Percentiles rank a stretch among this genome's conserved stretches.
These are phyloP conservation scores for Leptodactylus fuscus DNA, from an alignment of 2,113 vertebrate genomes.

Conservation along the genomic window DNA sequence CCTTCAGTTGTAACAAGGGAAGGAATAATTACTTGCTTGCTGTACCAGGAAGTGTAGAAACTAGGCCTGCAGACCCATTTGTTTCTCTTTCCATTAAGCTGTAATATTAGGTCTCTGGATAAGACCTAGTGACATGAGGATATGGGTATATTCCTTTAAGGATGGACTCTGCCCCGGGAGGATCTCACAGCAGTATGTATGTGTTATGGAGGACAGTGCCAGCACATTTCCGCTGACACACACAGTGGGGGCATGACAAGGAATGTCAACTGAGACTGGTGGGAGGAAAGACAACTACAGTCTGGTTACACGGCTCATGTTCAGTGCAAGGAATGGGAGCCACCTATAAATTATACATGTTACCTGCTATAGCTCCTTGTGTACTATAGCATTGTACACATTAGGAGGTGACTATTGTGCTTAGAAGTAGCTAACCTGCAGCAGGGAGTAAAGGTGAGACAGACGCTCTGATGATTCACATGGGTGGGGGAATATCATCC, in stretches of 20 bases:
- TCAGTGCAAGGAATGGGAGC: not conserved
- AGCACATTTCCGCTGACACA: slow-evolving; percentile 37
- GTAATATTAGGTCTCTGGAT: not conserved
- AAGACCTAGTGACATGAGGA: not conserved
- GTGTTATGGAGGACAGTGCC: not conserved
- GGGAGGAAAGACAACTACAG: slow-evolving; percentile 23
- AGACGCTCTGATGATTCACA: not conserved
- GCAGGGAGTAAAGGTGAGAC: not conserved
- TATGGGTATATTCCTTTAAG: not conserved
- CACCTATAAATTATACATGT: not conserved
- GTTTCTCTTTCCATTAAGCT: no score
- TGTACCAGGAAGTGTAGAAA: no score
- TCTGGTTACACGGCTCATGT: slow-evolving; percentile 33
- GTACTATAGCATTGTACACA: not conserved
- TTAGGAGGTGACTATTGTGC: not conserved
- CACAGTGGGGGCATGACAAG: slow-evolving; percentile 8
- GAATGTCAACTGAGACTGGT: slow-evolving; percentile 26
- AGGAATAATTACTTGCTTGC: no score
- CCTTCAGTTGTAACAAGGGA: no score
- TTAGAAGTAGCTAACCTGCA: not conserved
- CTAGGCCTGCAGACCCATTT: no score
- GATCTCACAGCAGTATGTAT: not conserved
- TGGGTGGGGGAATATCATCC: not conserved
- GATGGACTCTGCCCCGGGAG: not conserved
- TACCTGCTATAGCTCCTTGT: not conserved